Conservation (phyloP, 2,888 invertebrate genomes). For the Dasypolia templi region DNA sequence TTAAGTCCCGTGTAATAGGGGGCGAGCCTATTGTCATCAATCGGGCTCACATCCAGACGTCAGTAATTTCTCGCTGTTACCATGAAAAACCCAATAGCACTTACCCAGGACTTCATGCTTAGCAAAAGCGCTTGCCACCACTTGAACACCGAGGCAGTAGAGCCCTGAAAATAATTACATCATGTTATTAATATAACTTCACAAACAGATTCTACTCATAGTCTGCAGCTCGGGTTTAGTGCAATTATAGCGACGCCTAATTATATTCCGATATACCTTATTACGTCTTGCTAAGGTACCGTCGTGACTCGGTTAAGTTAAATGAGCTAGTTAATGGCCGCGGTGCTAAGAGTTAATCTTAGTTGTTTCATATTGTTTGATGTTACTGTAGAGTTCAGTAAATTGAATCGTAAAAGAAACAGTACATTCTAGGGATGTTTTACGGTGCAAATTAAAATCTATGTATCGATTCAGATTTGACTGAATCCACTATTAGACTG, state of each 20-base stretch:
- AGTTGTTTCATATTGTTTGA: slow-evolving; percentile 4
- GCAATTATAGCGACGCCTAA: not conserved
- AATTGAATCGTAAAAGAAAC: not conserved
- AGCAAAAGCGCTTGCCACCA: too few relatives aligned
- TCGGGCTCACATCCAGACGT: not conserved
- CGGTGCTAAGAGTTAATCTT: not conserved
- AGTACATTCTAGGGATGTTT: not conserved
- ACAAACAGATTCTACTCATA: not conserved
- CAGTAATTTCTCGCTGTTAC: not conserved
- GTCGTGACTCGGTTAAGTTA: not conserved
- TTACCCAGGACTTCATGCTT: not conserved
- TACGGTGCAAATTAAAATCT: not conserved
- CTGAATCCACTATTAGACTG: too few relatives aligned
- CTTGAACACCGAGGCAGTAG: not conserved
- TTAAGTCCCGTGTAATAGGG: not conserved
- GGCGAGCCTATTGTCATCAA: too few relatives aligned
- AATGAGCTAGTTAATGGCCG: not conserved
- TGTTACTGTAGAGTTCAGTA: not conserved
- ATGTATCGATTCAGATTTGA: not conserved
- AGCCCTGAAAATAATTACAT: not conserved
- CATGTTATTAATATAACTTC: not conserved
- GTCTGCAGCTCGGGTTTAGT: not conserved
- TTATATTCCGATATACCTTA: not conserved
- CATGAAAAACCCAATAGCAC: not conserved
- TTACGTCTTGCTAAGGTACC: not conserved